These are phyloP conservation scores for Calliphora vicina DNA, from an alignment of 1,140 invertebrate species.

Conservation along the genomic window DNA sequence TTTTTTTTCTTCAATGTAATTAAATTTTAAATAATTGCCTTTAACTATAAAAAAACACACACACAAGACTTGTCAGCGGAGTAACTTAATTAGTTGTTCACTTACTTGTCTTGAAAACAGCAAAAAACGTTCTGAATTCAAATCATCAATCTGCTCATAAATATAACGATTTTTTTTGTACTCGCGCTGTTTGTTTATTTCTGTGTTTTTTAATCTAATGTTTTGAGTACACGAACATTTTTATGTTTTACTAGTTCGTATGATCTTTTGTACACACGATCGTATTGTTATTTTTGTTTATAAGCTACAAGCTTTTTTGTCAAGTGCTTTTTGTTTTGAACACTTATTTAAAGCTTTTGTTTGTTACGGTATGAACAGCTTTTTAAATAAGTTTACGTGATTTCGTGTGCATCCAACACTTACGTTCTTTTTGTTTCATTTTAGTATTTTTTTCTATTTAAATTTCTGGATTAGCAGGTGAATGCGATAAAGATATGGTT, in stretches of 20 bases:
- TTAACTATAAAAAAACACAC: not conserved
- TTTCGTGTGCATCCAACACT: not conserved
- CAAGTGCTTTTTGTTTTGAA: not conserved
- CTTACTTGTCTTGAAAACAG: conserved; percentile 28
- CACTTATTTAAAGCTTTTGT: not conserved
- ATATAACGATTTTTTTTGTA: conserved; percentile 21
- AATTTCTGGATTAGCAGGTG: not conserved
- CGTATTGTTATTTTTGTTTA: not conserved
- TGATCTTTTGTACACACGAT: not conserved
- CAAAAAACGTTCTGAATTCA: conserved; percentile 32
- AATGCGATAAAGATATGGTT: no score
- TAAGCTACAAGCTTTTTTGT: not conserved
- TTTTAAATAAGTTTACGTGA: not conserved
- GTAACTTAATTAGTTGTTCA: not conserved
- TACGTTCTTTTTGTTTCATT: not conserved
- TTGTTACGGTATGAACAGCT: not conserved
- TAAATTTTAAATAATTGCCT: not conserved
- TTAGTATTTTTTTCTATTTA: not conserved
- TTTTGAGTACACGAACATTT: not conserved
- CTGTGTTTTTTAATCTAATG: not conserved
- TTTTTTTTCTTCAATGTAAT: no score
- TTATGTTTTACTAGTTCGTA: not conserved
- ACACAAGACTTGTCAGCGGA: not conserved
- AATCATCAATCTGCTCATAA: conserved; percentile 9
- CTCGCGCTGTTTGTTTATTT: not conserved